Evolutionary conservation across 2,113 vertebrate species (phyloP).

Genomic region (Salvelinus namaycush): DNA sequence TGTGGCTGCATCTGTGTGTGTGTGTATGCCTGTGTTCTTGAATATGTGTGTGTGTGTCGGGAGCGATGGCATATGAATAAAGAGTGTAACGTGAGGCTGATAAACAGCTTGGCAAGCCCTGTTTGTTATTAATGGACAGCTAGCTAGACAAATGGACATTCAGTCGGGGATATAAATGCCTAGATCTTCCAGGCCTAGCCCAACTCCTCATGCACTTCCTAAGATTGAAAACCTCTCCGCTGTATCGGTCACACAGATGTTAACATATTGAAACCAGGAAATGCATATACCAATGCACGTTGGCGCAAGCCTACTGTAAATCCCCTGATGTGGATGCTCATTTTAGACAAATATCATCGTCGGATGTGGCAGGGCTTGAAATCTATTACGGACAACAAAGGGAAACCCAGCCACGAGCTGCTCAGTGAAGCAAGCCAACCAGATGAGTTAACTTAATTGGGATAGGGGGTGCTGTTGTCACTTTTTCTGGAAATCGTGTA

Average conservation of each 20-base stretch:
- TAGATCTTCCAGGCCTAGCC: constrained; percentile 23
- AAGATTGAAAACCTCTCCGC: not conserved
- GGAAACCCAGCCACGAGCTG: too few relatives aligned
- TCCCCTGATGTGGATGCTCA: not conserved
- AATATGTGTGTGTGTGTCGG: not conserved
- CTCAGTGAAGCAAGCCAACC: too few relatives aligned
- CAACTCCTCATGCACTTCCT: not conserved
- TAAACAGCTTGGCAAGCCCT: constrained; percentile 22
- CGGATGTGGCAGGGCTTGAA: too few relatives aligned
- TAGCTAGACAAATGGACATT: constrained; percentile 43
- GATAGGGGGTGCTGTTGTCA: too few relatives aligned
- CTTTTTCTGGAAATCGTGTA: too few relatives aligned
- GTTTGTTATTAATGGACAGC: constrained; percentile 47
- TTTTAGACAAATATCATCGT: constrained; percentile 5
- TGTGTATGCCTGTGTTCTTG: too few relatives aligned
- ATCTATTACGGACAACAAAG: too few relatives aligned
- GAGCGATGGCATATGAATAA: constrained; percentile 33
- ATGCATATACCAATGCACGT: not conserved
- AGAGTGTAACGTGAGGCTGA: constrained; percentile 17
- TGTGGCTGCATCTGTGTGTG: not conserved
- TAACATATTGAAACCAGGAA: not conserved
- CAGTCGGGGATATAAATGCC: constrained; percentile 9
- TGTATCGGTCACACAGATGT: not conserved
- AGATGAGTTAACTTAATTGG: too few relatives aligned
- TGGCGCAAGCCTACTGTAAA: not conserved